Percentiles rank a stretch among this genome's conserved stretches.
These are phyloP conservation scores for Acleris emargana DNA, from an alignment of 2,888 invertebrate genomes.

Conservation along the genomic window DNA sequence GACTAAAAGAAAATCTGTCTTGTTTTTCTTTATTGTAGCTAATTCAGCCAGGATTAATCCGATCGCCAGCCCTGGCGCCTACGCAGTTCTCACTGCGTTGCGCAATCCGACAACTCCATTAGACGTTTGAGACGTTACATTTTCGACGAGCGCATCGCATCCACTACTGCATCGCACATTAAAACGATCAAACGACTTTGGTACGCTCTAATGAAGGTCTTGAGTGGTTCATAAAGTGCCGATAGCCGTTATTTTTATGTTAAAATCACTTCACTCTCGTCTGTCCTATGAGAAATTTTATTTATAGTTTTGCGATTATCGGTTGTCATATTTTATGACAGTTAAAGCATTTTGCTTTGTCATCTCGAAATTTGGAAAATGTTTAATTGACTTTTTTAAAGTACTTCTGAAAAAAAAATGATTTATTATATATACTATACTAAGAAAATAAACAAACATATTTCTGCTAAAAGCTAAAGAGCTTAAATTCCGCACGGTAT, in stretches of 20 bases:
- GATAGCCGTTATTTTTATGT: constrained; percentile 79
- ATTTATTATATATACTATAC: too few species aligned
- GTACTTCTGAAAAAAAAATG: too few species aligned
- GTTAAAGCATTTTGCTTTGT: background rate
- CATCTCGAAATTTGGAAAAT: background rate
- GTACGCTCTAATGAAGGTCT: constrained; percentile 76
- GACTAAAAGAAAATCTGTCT: too few species aligned
- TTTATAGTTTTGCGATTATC: constrained; percentile 32
- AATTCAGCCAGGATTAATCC: background rate
- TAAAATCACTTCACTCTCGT: constrained; percentile 60
- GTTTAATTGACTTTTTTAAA: too few species aligned
- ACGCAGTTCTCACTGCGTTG: constrained; percentile 68
- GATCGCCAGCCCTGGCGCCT: constrained; percentile 62
- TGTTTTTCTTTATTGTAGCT: too few species aligned
- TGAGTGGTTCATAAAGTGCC: constrained; percentile 81
- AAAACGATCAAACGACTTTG: constrained; percentile 73
- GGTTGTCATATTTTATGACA: constrained; percentile 11
- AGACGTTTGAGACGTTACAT: constrained; percentile 58
- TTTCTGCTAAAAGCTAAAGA: too few species aligned
- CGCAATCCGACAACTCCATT: constrained; percentile 78
- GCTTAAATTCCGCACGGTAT: too few species aligned
- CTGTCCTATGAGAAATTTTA: constrained; percentile 58
- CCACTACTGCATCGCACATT: constrained; percentile 64
- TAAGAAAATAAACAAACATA: too few species aligned
- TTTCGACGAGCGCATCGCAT: constrained; percentile 46